Evolutionary conservation across 2,113 vertebrate genomes (phyloP).

Genomic region (Aleadryas rufinucha): DNA sequence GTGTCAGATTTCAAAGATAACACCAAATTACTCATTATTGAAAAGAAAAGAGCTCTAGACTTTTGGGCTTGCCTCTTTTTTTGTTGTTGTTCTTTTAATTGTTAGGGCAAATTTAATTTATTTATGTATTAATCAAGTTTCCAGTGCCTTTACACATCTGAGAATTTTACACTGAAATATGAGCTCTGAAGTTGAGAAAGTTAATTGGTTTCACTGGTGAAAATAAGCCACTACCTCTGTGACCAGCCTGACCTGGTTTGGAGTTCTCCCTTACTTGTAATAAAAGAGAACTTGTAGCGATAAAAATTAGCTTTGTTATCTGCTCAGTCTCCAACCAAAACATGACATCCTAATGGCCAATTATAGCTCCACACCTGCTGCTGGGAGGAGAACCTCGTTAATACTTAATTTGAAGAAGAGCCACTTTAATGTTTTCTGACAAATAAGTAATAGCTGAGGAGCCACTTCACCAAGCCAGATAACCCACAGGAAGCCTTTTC

Average conservation of each 20-base stretch:
- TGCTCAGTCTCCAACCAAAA: constrained; percentile 40
- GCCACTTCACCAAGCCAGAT: neutral
- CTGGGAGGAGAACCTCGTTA: constrained; percentile 9
- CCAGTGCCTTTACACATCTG: neutral
- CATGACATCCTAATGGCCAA: constrained; percentile 55
- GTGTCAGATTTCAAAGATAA: neutral
- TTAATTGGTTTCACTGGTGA: neutral
- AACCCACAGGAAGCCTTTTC: neutral
- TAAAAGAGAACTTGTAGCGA: neutral
- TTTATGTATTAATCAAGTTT: neutral
- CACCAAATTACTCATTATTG: neutral
- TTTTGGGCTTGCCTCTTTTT: neutral
- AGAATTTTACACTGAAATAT: neutral
- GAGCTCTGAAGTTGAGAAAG: neutral
- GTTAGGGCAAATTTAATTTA: neutral
- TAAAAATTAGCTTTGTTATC: constrained; percentile 14
- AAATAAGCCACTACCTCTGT: constrained; percentile 6
- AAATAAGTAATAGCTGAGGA: constrained; percentile 21
- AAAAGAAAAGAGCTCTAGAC: neutral
- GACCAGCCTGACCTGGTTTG: neutral
- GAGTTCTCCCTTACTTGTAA: neutral
- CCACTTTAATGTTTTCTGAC: neutral
- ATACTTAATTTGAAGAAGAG: constrained; percentile 47
- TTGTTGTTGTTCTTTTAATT: neutral
- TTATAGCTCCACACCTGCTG: constrained; percentile 60